Evolutionary conservation across 1,140 invertebrate species (phyloP), one percentile per base, ranked within the genome.

Genomic region (Cherax quadricarinatus): DNA sequence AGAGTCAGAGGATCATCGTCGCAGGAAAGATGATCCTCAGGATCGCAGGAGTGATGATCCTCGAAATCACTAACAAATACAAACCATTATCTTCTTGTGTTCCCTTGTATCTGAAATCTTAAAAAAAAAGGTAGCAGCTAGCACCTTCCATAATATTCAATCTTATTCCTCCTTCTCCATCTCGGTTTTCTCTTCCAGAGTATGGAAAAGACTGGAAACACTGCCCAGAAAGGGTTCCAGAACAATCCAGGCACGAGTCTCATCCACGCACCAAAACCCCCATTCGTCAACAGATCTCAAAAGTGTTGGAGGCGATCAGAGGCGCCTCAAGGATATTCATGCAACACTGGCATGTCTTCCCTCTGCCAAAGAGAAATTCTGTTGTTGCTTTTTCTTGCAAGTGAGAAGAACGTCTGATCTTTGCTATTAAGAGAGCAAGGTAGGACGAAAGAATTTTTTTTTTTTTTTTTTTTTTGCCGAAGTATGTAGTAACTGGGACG

Each of bases 261-360:
- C 60, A 62, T 14, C 16, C 60, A 66, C 60, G 48, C 82, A 41
- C 62, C 18, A 30, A 66, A 18, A 49, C 18, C 62, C 60, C 83
- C 83, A 85, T 70, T 53, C 48, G 83, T 85, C 83, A 85, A 49
- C 18, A 88, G 86, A 88, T 78, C 51, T 78, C 14, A 21, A 80
- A 48, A 51, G 24, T 80, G 75, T 88, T 88, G 75, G 75, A 41
- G 48, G 14, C 53, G 73, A 80, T 88, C 86, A 75, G 24, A 88
- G 24, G 78, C 51, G 75, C 78, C 73, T 88, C 41, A 48, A 48
- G 57, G 53, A 80, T 79, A 60, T 60, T 57, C 57, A n/a, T 73
- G 21, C 48, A 41, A 30, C 60, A 24, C 53, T 62, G 21, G 48
- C 30, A 73, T 57, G 48, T 81, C 48, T 51, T 51, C 79, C 24